A percentile compares a stretch with the other conserved stretches of the same genome.
Conservation (phyloP, 1,140 invertebrate genomes). For the Bombus confusus region DNA sequence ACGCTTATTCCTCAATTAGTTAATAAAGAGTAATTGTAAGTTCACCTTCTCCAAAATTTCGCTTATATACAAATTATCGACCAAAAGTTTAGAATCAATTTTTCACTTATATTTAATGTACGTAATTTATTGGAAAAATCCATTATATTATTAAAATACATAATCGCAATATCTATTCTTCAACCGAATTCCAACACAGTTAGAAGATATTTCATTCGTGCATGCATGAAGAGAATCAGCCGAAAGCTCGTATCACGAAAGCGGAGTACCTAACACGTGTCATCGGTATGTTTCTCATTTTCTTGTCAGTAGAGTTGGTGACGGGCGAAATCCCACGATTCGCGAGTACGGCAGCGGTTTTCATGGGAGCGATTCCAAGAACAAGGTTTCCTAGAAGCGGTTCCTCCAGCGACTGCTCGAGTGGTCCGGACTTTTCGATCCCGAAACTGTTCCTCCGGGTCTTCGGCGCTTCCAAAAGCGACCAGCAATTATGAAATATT, state of each 20-base stretch:
- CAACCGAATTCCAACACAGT: not conserved
- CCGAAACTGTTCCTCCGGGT: not conserved
- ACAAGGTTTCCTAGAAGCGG: constrained; percentile 69
- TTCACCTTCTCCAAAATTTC: too few relatives aligned
- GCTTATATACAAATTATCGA: too few relatives aligned
- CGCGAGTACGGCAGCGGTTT: constrained; percentile 35
- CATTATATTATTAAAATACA: too few relatives aligned
- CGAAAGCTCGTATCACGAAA: not conserved
- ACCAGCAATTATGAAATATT: constrained; percentile 30
- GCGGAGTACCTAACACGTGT: constrained; percentile 50
- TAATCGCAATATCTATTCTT: too few relatives aligned
- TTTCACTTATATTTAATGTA: too few relatives aligned
- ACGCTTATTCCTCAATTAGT: too few relatives aligned
- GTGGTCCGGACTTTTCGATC: constrained; percentile 49
- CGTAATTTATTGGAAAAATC: too few relatives aligned
- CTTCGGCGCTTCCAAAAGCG: constrained; percentile 15
- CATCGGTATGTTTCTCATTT: constrained; percentile 64
- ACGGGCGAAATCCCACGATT: constrained; percentile 56
- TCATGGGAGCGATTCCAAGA: constrained; percentile 58
- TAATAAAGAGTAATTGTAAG: too few relatives aligned
- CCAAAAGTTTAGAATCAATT: too few relatives aligned
- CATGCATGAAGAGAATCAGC: not conserved
- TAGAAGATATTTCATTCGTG: not conserved
- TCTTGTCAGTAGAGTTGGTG: constrained; percentile 19
- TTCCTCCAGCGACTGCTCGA: constrained; percentile 59